Percentiles rank a stretch among this genome's conserved stretches.
These are phyloP conservation scores for Zeugodacus cucurbitae DNA, from an alignment of 1,140 invertebrate species.

Conservation along the genomic window DNA sequence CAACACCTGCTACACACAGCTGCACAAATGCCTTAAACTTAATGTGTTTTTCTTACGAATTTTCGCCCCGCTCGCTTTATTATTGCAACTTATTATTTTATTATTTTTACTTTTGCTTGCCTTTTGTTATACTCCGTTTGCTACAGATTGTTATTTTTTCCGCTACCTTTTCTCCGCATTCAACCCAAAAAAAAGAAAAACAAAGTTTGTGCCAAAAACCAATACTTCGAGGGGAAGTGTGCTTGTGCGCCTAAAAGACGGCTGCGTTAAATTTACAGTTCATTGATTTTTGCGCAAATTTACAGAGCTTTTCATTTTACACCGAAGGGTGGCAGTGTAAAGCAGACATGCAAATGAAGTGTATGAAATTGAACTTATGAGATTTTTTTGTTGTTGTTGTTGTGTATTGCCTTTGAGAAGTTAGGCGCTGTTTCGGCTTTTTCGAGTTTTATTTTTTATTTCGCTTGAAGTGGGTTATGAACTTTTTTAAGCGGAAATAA, in stretches of 20 bases:
- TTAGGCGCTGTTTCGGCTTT: neutral
- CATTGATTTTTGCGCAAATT: constrained; percentile 21
- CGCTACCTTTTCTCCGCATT: neutral
- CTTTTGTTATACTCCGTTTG: neutral
- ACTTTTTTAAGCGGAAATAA: constrained; percentile 32
- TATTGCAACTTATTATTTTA: neutral
- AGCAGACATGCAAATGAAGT: constrained; percentile 22
- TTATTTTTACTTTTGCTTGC: constrained; percentile 5
- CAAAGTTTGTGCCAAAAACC: neutral
- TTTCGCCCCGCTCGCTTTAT: neutral
- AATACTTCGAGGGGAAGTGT: neutral
- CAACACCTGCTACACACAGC: neutral
- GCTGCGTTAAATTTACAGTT: constrained; percentile 34
- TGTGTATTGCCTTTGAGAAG: neutral
- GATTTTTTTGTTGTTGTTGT: too few relatives aligned
- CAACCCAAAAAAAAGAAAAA: neutral
- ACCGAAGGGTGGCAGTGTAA: too few relatives aligned
- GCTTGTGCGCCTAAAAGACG: constrained; percentile 23
- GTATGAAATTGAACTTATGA: neutral
- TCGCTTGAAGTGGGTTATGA: neutral
- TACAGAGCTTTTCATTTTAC: neutral
- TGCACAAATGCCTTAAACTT: neutral
- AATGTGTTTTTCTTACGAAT: constrained; percentile 5
- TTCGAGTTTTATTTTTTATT: neutral
- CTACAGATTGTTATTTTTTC: neutral